These are phyloP conservation scores for Vandiemenella viatica DNA, from an alignment of 2,888 invertebrate genomes.

Conservation along the genomic window DNA sequence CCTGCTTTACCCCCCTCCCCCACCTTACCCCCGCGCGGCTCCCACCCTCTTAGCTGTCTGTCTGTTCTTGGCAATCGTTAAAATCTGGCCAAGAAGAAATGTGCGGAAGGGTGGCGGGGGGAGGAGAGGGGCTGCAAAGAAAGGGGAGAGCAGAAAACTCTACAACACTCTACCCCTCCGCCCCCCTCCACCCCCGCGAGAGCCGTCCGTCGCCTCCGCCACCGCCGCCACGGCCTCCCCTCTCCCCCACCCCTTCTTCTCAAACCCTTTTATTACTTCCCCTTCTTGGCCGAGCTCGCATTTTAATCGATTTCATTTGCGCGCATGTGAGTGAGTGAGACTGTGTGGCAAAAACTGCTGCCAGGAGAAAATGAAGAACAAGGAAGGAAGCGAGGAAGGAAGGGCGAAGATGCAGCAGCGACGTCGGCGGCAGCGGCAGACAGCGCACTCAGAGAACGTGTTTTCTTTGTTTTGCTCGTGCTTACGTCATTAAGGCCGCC, in stretches of 20 bases:
- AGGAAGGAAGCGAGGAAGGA: slow-evolving; percentile 25
- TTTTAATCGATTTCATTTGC: slow-evolving; percentile 55
- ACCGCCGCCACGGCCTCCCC: slow-evolving; percentile 14
- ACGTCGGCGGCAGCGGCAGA: slow-evolving; percentile 24
- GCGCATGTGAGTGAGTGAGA: slow-evolving; percentile 36
- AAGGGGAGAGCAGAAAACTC: slow-evolving; percentile 15
- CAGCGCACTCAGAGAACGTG: slow-evolving; percentile 4
- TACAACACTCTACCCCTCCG: slow-evolving; percentile 11
- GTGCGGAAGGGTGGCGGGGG: slow-evolving; percentile 12
- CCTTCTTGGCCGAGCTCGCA: slow-evolving; percentile 29
- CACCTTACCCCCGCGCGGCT: slow-evolving; percentile 17
- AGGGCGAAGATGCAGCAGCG: slow-evolving; percentile 19
- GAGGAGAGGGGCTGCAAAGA: slow-evolving; percentile 11
- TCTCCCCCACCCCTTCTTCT: slow-evolving; percentile 11
- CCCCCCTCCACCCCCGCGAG: slow-evolving; percentile 4
- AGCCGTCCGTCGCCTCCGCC: slow-evolving; percentile 2
- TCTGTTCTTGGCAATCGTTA: slow-evolving; percentile 27
- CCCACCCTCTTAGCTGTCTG: slow-evolving; percentile 14
- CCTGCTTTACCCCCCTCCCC: slow-evolving; percentile 13
- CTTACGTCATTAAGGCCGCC: slow-evolving; percentile 35
- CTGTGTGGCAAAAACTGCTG: slow-evolving; percentile 29
- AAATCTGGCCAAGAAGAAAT: slow-evolving; percentile 28
- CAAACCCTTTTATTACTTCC: slow-evolving; percentile 17
- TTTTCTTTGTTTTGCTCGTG: slow-evolving; percentile 37
- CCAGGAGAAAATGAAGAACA: slow-evolving; percentile 24